Evolutionary conservation across 2,113 vertebrate genomes (phyloP).

Genomic region (Rhagologus leucostigma): DNA sequence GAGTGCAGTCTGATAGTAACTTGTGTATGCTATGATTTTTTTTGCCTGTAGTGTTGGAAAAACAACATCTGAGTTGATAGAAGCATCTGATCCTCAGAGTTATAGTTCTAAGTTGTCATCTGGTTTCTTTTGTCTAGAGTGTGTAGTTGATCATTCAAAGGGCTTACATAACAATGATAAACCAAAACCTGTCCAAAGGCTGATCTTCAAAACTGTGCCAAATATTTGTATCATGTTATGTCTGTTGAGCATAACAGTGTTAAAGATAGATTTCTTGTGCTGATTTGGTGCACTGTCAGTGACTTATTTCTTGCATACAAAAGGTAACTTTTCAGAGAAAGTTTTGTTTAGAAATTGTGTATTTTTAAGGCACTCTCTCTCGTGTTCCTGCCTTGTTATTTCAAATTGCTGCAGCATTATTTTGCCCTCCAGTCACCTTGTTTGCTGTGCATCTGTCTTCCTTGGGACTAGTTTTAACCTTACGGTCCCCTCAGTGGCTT

Average conservation of each 20-base stretch:
- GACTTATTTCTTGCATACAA: not conserved
- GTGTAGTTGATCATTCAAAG: not conserved
- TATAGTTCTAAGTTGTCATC: not conserved
- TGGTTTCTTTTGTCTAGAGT: not conserved
- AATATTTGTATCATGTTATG: not conserved
- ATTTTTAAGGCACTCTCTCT: not conserved
- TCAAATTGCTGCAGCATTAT: not conserved
- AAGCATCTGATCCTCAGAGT: not conserved
- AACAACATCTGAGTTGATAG: not conserved
- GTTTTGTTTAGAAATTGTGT: not conserved
- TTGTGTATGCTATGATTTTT: not conserved
- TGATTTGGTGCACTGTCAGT: not conserved
- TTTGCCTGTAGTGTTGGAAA: not conserved
- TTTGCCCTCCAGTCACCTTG: not conserved
- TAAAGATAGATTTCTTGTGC: not conserved
- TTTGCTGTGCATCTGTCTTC: not conserved
- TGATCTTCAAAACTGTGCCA: not conserved
- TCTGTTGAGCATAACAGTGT: not conserved
- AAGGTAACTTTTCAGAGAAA: not conserved
- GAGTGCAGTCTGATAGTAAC: not conserved
- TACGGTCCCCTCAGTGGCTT: not conserved
- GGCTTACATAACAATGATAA: not conserved
- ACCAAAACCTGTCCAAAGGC: not conserved
- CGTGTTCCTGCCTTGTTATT: not conserved
- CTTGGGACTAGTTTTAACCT: not conserved